Base-by-base conservation (phyloP, 2,113 vertebrate species). In the Setophaga petechia region DNA sequence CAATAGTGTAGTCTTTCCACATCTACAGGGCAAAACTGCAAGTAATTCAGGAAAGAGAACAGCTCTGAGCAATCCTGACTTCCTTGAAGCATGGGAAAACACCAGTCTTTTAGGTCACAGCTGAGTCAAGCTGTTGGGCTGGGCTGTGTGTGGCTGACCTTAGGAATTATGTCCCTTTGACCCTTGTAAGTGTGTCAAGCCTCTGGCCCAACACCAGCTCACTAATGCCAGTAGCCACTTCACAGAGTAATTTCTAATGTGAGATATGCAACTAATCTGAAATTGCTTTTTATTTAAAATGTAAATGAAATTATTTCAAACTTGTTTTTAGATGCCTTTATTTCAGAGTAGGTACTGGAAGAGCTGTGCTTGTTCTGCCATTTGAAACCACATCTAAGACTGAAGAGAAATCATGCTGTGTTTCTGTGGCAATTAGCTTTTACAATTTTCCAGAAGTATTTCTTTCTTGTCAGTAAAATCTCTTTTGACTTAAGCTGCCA, bases 371-470 rank as follows among this genome's bases (percentile, higher is more conserved):
- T 83, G 22, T 59, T 92, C 62, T 90, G 49, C 66, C 44, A 7
- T 82, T 74, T 19, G n/a, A 83, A 97, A 78, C 80, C 80, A 89
- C 77, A 87, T 81, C 43, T 90, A 37, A 93, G 71, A 72, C 49
- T 3, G 3, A 89, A 61, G 47, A 91, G 30, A 84, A 86, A 52
- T 91, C 84, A 66, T 68, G 37, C 59, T 89, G 72, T 61, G 65
- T 95, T 87, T 58, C 67, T 87, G 83, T 89, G 66, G 84, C 87
- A 90, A 68, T 97, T 87, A 91, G 52, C 31, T 91, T 93, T 94
- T 75, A 72, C 73, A 58, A 5, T 81, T 88, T 95, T 85, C 66
- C 77, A 84, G 65, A 68, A 86, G n/a, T 89, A 62, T 58, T 93
- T 94, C 47, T 89, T 84, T 91, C 63, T 90, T 82, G 54, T 75